Evolutionary conservation across 2,797 vertebrate species (phyloP), one percentile per base, ranked within the genome.

Genomic region (Rhinatrema bivittatum): DNA sequence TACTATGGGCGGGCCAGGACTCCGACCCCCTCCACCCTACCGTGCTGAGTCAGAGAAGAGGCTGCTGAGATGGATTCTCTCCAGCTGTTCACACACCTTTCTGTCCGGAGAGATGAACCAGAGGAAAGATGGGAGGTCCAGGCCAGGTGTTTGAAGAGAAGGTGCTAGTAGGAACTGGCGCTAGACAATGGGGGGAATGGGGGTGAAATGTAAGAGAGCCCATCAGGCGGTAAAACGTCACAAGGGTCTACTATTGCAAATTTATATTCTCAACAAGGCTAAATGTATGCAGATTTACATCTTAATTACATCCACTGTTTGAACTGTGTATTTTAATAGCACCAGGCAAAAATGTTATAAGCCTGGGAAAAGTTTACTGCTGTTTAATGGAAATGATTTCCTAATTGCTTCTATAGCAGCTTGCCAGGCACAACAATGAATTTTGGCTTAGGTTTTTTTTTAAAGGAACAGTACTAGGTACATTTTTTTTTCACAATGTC

Each of bases 341-440:
- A 40, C 13, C 9, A 52, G 10, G n/a, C n/a, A 8, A 35, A 53
- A 56, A 36, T 7, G 10, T 40, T 50, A 32, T 1, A 39, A 56
- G 3, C 8, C 57, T 54, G 25, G 31, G 16, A 60, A 43, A 49
- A 43, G n/a, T 45, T 46, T 55, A 64, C 62, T 56, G 6, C 25
- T 60, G 5, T 44, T 60, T 58, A 59, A 39, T 62, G 16, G 60
- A 45, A 64, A 46, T 50, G 53, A 37, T 50, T 56, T 57, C 22
- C 47, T 60, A 30, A 49, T 59, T 55, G 47, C 20, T 42, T 65
- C 7, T 24, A 16, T 60, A 53, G 41, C 5, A 43, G 34, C 20
- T 63, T 64, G 57, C 22, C 11, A 27, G 29, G 46, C 30, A 52
- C 51, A 62, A 53, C 23, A 50, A 17, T 45, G 36, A n/a, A 13